Base-by-base conservation (phyloP, 53 echinoderm and acorn worm genomes). In the Temnopleurus reevesii region DNA sequence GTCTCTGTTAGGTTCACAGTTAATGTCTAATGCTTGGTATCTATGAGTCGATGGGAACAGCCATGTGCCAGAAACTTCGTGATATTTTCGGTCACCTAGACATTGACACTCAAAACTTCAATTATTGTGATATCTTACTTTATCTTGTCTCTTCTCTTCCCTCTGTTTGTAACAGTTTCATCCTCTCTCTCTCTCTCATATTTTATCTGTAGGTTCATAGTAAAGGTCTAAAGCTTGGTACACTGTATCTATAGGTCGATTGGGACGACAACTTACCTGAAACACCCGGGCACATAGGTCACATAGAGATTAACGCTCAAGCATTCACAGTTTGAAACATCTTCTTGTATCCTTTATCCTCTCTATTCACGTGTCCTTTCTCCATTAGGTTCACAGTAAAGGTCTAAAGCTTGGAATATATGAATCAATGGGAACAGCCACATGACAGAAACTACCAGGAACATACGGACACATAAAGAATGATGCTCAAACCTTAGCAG, bases 381-480 rank as follows among this genome's bases (percentile, higher is more conserved):
- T 27, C 46, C 13, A 4, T 27, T 53, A 97, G 98, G 38, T 95
- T 2, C 95, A 97, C 82, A 58, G 60, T 36, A 92, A 89, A 55
- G 98, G 98, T 41, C 66, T 97, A 9, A 97, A 97, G 91, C 63
- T 97, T 59, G 98, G 98, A 38, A 89, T 97, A 27, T 97, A 97
- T 83, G 92, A 97, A 47, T 89, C 90, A 9, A 93, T 94, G 94
- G 98, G 98, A 3, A 41, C 76, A 38, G 34, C 55, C 12, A 95
- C 98, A 6, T 97, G 98, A 55, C 76, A 86, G 81, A 83, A 76
- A 2, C 93, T 87, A 41, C 98, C 98, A 7, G 98, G 98, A 24
- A 94, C 92, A 23, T 91, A 77, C 76, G 94, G 86, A 12, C 91
- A 93, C 53, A 93, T 96, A 8, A 94, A 95, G 33, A 91, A 66